Evolutionary conservation across 2,888 invertebrate genomes (phyloP).

Genomic region (Drosophila longiperda): DNA sequence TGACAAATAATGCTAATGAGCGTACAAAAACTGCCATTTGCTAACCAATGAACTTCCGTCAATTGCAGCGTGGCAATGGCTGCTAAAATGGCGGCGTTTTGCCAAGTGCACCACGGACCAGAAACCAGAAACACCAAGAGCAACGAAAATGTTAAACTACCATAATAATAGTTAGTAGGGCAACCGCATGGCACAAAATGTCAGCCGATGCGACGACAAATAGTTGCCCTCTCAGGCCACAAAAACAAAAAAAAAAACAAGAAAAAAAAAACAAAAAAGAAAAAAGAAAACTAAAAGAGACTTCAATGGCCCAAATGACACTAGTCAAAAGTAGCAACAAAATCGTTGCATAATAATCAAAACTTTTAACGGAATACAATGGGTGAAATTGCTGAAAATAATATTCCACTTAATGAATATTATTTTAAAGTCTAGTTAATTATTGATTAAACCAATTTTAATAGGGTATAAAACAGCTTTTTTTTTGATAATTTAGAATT

Average conservation of each 20-base stretch:
- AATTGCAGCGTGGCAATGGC: slow-evolving; percentile 73
- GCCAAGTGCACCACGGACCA: slow-evolving; percentile 62
- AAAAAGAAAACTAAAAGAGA: neutral
- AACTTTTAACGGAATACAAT: neutral
- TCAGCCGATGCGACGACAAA: slow-evolving; percentile 27
- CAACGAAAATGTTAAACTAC: slow-evolving; percentile 62
- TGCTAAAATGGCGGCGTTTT: slow-evolving; percentile 74
- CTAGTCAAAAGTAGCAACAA: slow-evolving; percentile 15
- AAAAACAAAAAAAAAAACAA: neutral
- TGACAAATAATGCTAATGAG: slow-evolving; percentile 80
- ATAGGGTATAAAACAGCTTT: neutral
- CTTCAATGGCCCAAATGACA: slow-evolving; percentile 40
- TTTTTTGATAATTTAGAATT: neutral
- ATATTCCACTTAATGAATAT: neutral
- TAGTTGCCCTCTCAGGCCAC: slow-evolving; percentile 14
- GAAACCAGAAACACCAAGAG: slow-evolving; percentile 41
- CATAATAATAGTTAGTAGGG: slow-evolving; percentile 78
- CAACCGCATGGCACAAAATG: slow-evolving; percentile 70
- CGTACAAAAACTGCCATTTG: slow-evolving; percentile 80
- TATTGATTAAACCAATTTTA: neutral
- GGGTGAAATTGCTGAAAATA: neutral
- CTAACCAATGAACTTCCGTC: slow-evolving; percentile 79
- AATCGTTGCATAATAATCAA: neutral
- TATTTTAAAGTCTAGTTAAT: neutral
- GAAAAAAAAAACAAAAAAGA: neutral